Evolutionary conservation across 2,888 invertebrate species (phyloP).

Genomic region (Arrhopalites spinosus): DNA sequence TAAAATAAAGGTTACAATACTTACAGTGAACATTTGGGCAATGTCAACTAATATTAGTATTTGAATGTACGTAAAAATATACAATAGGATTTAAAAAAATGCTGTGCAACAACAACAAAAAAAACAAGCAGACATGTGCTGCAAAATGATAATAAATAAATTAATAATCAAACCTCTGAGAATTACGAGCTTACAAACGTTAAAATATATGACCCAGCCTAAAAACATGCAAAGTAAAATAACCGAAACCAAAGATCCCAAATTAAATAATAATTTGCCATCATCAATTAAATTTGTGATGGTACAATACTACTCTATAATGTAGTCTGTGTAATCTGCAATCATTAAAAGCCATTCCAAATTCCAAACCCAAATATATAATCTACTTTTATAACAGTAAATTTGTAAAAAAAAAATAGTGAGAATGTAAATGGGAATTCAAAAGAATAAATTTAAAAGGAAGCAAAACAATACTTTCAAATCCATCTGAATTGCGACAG

Average conservation of each 20-base stretch:
- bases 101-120: conserved; percentile 9
- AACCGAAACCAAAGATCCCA: conserved; percentile 39
- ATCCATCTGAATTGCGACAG: conserved; percentile 43
- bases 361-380: not conserved
- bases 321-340: not conserved
- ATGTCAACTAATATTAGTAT: no score
- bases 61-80: no score
- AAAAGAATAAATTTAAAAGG: not conserved
- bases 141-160: conserved; percentile 30
- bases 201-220: conserved; percentile 53
- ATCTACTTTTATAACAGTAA: not conserved
- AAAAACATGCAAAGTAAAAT: conserved; percentile 44
- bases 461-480: conserved; percentile 48
- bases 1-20: no score
- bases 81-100: conserved; percentile 1
- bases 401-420: not conserved
- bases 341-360: not conserved
- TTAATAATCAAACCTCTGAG: conserved; percentile 53
- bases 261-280: not conserved
- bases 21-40: no score
- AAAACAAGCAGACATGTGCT: not conserved
- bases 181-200: conserved; percentile 53
- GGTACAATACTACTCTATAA: conserved; percentile 7
- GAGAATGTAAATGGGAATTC: not conserved
- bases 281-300: conserved; percentile 2